These are phyloP conservation scores for Sebastes trivittatus DNA, from an alignment of 2,797 vertebrate species.

Conservation along the genomic window DNA sequence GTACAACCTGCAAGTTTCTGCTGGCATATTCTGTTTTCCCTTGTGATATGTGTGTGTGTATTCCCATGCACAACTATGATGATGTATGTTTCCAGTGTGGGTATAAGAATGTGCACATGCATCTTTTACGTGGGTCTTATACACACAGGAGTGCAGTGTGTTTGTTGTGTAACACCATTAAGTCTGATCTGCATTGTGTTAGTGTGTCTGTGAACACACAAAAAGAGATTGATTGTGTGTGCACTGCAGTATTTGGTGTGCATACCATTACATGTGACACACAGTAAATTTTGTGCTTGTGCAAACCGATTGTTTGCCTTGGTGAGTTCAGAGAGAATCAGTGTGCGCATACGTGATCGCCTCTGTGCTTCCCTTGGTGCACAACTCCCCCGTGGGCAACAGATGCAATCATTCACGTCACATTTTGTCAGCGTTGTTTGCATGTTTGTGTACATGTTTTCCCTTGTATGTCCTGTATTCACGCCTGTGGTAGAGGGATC, in stretches of 20 bases:
- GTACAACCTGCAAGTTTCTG: constrained; percentile 43
- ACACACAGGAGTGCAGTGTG: neutral
- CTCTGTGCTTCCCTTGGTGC: constrained; percentile 8
- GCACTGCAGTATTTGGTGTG: constrained; percentile 3
- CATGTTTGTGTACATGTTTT: neutral
- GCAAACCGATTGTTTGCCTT: constrained; percentile 33
- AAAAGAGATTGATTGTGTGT: neutral
- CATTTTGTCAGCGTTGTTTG: constrained; percentile 5
- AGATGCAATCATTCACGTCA: constrained; percentile 25
- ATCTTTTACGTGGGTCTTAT: neutral
- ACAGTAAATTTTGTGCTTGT: constrained; percentile 32
- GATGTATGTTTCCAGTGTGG: constrained; percentile 1
- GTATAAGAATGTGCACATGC: constrained; percentile 9
- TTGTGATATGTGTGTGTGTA: neutral
- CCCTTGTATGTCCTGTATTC: neutral
- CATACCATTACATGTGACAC: constrained; percentile 1
- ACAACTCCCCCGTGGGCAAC: constrained; percentile 13
- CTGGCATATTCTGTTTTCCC: constrained; percentile 28
- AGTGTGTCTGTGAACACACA: neutral
- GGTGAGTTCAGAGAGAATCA: constrained; percentile 13
- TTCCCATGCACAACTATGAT: neutral
- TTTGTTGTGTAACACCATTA: constrained; percentile 15
- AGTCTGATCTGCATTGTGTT: constrained; percentile 4
- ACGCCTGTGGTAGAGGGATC: constrained; percentile 26
- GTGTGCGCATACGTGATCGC: neutral